A percentile compares a stretch with the other conserved stretches of the same genome.
Evolutionary conservation across 1,140 invertebrate genomes (phyloP).

Genomic region (Dufourea novaeangliae): DNA sequence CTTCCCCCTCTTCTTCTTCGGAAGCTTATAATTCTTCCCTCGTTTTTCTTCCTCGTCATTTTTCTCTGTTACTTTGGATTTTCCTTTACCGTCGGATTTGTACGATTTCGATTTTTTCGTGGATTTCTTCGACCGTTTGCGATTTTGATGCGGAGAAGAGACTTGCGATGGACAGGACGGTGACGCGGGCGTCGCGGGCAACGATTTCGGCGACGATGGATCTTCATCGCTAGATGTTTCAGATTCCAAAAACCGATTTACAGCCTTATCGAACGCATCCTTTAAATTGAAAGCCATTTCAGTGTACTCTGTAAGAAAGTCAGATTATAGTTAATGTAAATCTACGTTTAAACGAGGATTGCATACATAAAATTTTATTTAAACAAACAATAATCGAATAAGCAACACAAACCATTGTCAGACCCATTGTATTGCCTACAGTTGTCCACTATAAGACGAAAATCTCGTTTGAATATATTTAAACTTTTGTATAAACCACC

Average conservation of each 20-base stretch:
- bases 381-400: neutral
- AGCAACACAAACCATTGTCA: conserved; percentile 89
- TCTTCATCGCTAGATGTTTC: conserved; percentile 88
- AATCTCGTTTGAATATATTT: conserved; percentile 92
- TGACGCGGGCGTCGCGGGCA: conserved; percentile 52
- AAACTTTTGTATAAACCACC: conserved; percentile 90
- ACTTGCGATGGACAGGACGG: conserved; percentile 68
- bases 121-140: conserved; percentile 75
- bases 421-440: conserved; percentile 95
- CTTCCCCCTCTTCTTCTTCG: conserved; percentile 70
- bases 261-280: conserved; percentile 89
- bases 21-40: conserved; percentile 61
- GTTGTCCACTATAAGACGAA: conserved; percentile 95
- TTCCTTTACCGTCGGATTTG: conserved; percentile 71
- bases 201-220: conserved; percentile 57
- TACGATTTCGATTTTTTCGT: conserved; percentile 76
- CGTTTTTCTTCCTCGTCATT: conserved; percentile 76
- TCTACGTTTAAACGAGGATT: too few species aligned
- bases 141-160: conserved; percentile 70
- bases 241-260: conserved; percentile 90
- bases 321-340: conserved; percentile 36
- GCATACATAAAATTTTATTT: too few species aligned
- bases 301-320: conserved; percentile 88
- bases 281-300: conserved; percentile 92
- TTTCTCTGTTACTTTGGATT: conserved; percentile 72